phyloP scores from a whole-genome alignment of 1,140 invertebrate species.

The Aricia agestis region DNA sequence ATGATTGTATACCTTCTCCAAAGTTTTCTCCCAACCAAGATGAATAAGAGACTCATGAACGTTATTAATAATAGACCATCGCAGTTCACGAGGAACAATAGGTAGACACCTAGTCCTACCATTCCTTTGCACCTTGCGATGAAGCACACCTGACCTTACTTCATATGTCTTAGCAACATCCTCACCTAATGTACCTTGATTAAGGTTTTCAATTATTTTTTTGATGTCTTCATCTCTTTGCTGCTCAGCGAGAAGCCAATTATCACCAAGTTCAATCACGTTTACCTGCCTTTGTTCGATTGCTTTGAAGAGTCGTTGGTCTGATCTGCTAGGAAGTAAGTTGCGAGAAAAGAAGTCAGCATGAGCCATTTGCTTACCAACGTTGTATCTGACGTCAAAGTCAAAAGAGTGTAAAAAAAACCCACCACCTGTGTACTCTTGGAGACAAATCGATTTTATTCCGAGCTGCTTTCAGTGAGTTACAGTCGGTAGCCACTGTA shows the following conservation, averaged over 20 bases:
- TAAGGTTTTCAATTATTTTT: conserved; percentile 12
- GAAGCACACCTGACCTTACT: conserved; percentile 4
- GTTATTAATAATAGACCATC: conserved; percentile 28
- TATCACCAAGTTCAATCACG: conserved; percentile 21
- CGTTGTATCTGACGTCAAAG: conserved; percentile 24
- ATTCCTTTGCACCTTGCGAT: conserved; percentile 18
- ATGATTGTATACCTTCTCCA: conserved; percentile 30
- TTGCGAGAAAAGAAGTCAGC: conserved; percentile 32
- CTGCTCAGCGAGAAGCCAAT: conserved; percentile 23
- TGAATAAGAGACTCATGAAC: conserved; percentile 27
- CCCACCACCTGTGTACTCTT: conserved; percentile 42
- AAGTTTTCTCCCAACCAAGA: conserved; percentile 42
- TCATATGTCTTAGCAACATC: conserved; percentile 20
- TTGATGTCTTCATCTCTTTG: conserved; percentile 22
- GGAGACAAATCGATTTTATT: conserved; percentile 43
- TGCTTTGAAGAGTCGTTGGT: neutral
- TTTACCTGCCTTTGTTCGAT: conserved; percentile 26
- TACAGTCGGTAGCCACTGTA: conserved; percentile 21
- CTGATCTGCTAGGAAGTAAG: neutral
- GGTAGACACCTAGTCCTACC: conserved; percentile 17
- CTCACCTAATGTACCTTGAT: conserved; percentile 12
- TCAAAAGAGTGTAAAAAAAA: conserved; percentile 28
- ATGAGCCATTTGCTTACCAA: conserved; percentile 24
- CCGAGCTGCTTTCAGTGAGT: conserved; percentile 38
- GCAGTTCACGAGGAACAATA: conserved; percentile 24